A percentile compares a stretch with the other conserved stretches of the same genome.
These are phyloP conservation scores for Montipora foliosa DNA, from an alignment of 64 coral and sea anemone genomes.

Conservation along the genomic window DNA sequence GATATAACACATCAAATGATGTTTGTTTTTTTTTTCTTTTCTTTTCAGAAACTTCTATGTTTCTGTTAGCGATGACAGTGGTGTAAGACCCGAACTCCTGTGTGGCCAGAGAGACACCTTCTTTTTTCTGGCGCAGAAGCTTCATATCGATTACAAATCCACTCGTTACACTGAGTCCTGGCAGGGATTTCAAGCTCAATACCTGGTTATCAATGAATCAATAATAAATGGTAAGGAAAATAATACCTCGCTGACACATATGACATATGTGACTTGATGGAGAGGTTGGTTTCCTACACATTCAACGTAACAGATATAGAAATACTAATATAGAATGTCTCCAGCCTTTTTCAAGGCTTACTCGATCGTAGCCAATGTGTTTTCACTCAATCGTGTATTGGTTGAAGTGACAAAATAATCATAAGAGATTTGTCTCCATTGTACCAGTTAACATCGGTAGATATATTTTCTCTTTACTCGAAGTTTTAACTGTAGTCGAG, in stretches of 20 bases:
- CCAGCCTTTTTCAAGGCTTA: too few species aligned
- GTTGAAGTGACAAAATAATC: too few species aligned
- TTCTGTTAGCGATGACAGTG: slow-evolving; percentile 7
- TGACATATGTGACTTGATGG: too few species aligned
- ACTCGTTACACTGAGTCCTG: neutral
- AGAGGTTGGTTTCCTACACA: too few species aligned
- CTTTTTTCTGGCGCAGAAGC: neutral
- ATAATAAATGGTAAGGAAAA: neutral
- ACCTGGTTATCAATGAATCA: neutral
- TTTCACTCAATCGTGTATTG: too few species aligned
- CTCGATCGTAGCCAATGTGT: too few species aligned
- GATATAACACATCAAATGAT: neutral
- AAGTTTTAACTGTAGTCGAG: too few species aligned
- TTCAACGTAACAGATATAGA: too few species aligned
- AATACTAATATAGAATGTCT: too few species aligned
- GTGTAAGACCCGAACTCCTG: neutral
- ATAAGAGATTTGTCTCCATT: too few species aligned
- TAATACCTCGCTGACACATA: neutral
- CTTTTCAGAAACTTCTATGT: neutral
- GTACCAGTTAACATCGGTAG: too few species aligned
- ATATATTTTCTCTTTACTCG: too few species aligned
- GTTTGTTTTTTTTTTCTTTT: neutral
- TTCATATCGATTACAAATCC: neutral
- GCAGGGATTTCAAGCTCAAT: neutral
- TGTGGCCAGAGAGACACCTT: neutral